Conservation (phyloP, 2,113 vertebrate species). For the Paramormyrops kingsleyae region DNA sequence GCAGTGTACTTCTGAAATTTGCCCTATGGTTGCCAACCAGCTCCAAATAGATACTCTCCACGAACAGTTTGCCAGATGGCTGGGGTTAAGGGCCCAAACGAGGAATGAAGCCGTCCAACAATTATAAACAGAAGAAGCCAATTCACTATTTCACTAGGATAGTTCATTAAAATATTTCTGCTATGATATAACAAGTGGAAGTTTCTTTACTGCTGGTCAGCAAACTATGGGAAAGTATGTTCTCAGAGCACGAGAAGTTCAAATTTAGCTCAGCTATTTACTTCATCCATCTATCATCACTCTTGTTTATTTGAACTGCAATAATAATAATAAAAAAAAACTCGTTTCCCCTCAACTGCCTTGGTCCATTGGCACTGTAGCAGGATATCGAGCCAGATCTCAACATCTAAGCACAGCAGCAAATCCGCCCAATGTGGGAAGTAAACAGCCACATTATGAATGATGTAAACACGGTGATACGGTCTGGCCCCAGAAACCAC, state of each 20-base stretch:
- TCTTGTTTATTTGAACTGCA: slow-evolving; percentile 14
- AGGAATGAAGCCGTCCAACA: not conserved
- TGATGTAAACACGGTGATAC: not conserved
- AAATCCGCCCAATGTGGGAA: not conserved
- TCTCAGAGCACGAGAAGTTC: not conserved
- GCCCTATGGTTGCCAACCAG: not conserved
- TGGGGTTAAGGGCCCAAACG: not conserved
- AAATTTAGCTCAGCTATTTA: not conserved
- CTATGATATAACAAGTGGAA: not conserved
- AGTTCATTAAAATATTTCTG: not conserved
- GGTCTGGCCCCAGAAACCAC: not conserved
- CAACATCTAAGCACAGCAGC: not conserved
- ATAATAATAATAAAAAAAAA: not conserved
- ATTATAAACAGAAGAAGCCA: not conserved
- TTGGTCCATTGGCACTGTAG: not conserved
- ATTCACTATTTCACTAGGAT: not conserved
- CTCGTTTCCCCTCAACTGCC: not conserved
- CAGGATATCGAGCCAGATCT: slow-evolving; percentile 6
- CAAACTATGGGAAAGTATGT: not conserved
- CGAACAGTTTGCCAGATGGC: not conserved
- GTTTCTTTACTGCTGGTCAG: not conserved
- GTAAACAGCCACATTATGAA: slow-evolving; percentile 8
- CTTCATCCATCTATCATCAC: not conserved
- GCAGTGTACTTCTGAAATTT: not conserved
- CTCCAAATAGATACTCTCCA: not conserved